These are phyloP conservation scores for Neomonachus schauinslandi DNA, from an alignment of 2,113 vertebrate genomes.

Conservation along the genomic window DNA sequence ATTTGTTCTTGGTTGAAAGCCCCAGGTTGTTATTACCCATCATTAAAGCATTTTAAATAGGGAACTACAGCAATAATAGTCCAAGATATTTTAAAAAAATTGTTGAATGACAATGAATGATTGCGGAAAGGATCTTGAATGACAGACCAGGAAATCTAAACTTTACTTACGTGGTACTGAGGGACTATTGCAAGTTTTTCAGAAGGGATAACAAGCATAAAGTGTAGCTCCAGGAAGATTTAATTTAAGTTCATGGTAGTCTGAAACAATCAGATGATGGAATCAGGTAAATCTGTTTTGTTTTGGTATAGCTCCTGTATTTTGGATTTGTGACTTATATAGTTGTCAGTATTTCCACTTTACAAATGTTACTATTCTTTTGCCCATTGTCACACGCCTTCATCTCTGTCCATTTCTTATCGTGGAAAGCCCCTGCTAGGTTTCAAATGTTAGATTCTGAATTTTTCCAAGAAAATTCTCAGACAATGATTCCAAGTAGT, in stretches of 20 bases:
- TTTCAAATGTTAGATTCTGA: constrained; percentile 24
- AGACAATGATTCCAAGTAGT: not conserved
- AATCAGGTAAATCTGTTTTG: not conserved
- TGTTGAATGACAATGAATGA: not conserved
- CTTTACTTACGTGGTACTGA: not conserved
- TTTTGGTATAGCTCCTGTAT: not conserved
- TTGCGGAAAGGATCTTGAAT: not conserved
- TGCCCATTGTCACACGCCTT: not conserved
- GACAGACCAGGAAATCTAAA: not conserved
- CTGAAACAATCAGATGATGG: not conserved
- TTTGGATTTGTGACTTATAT: constrained; percentile 12
- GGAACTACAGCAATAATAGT: not conserved
- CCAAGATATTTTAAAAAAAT: not conserved
- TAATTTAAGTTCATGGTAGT: not conserved
- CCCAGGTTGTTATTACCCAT: not conserved
- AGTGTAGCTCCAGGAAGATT: not conserved
- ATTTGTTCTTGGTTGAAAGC: constrained; percentile 3
- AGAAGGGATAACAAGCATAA: not conserved
- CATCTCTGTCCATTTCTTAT: not conserved
- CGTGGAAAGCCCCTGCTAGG: not conserved
- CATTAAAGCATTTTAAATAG: not conserved
- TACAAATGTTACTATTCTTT: constrained; percentile 9
- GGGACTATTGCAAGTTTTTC: not conserved
- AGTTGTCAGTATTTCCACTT: not conserved
- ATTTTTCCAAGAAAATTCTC: not conserved